phyloP scores from a whole-genome alignment of 1,140 invertebrate species.

The Platyscapa corneri region DNA sequence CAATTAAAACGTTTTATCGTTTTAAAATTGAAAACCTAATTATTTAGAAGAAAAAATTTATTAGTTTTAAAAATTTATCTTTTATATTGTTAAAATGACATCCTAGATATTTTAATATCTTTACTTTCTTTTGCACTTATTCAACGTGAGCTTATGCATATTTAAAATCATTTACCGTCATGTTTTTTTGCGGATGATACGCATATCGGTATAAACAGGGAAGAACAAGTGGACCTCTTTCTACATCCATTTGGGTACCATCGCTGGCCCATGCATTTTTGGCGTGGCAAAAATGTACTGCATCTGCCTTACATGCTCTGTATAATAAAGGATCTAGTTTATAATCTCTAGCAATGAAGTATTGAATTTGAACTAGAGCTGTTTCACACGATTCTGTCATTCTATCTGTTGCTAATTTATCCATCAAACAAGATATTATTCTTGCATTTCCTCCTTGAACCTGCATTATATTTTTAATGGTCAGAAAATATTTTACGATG shows the following conservation, averaged over 20 bases:
- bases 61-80: too few species aligned
- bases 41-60: too few species aligned
- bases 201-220: constrained; percentile 94
- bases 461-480: constrained; percentile 55
- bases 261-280: constrained; percentile 85
- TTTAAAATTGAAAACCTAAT: too few species aligned
- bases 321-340: constrained; percentile 94
- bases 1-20: too few species aligned
- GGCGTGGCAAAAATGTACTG: constrained; percentile 86
- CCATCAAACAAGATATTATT: constrained; percentile 95
- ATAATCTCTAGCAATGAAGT: constrained; percentile 96
- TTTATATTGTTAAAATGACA: too few species aligned
- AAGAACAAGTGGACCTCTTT: constrained; percentile 86
- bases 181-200: constrained; percentile 82
- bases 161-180: constrained; percentile 68
- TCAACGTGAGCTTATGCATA: too few species aligned
- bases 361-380: constrained; percentile 95
- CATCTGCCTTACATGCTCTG: constrained; percentile 90
- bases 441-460: constrained; percentile 81
- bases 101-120: too few species aligned
- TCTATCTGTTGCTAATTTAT: constrained; percentile 86
- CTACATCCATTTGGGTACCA: constrained; percentile 80
- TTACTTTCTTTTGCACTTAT: too few species aligned
- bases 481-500: not conserved
- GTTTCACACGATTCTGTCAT: constrained; percentile 94